These are phyloP conservation scores for Hesperia comma DNA, from an alignment of 2,888 invertebrate genomes.

Conservation along the genomic window DNA sequence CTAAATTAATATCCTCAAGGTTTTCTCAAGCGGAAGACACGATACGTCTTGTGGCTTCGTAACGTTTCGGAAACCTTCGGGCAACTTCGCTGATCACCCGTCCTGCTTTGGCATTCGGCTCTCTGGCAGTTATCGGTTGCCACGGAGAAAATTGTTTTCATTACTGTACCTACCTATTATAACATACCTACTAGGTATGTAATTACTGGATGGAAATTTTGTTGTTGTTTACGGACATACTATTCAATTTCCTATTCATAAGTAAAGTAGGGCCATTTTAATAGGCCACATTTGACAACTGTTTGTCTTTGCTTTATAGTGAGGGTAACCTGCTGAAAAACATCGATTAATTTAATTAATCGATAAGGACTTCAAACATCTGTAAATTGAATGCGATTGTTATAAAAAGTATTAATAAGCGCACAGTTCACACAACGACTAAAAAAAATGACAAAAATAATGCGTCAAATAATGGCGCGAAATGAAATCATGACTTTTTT, in stretches of 20 bases:
- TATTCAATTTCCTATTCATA: neutral
- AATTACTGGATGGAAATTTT: conserved; percentile 1
- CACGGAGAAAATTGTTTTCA: conserved; percentile 11
- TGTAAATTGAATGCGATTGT: no score
- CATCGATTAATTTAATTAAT: no score
- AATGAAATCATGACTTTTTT: no score
- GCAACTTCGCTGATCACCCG: neutral
- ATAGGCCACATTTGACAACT: no score
- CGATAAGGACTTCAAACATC: no score
- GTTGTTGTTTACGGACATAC: neutral
- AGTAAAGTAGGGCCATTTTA: no score
- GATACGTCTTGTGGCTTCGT: neutral
- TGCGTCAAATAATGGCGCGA: no score
- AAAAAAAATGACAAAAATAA: no score
- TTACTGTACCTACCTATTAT: neutral
- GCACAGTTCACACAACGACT: no score
- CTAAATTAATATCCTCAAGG: conserved; percentile 35
- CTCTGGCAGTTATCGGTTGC: neutral
- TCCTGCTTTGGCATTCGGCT: conserved; percentile 5
- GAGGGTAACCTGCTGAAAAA: no score
- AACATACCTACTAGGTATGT: neutral
- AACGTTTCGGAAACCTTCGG: conserved; percentile 15
- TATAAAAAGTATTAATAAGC: no score
- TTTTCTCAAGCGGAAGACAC: conserved; percentile 29
- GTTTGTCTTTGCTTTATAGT: no score